A percentile compares a stretch with the other conserved stretches of the same genome.
phyloP scores from a whole-genome alignment of 2,888 invertebrate species.

The Tinea trinotella region DNA sequence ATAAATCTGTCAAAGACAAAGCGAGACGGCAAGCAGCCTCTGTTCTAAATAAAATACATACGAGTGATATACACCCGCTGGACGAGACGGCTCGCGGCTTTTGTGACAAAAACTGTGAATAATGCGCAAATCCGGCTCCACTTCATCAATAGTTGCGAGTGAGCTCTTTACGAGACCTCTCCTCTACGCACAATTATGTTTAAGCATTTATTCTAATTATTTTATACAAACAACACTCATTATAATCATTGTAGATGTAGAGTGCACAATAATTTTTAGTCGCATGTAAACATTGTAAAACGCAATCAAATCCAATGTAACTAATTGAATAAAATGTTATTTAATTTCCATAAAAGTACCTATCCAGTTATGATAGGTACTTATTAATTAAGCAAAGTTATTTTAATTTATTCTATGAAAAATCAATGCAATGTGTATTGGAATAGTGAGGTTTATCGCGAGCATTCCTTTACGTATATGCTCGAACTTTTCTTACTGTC shows the following conservation, averaged over 20 bases:
- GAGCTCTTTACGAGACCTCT: slow-evolving; percentile 19
- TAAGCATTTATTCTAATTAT: background rate
- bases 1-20: slow-evolving; percentile 18
- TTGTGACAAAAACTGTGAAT: slow-evolving; percentile 21
- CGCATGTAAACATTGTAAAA: no score
- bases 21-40: slow-evolving; percentile 2
- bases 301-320: no score
- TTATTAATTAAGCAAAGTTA: no score
- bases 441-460: no score
- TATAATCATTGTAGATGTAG: background rate
- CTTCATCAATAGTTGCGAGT: slow-evolving; percentile 18
- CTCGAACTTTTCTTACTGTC: no score
- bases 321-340: background rate
- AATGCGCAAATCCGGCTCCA: slow-evolving; percentile 20
- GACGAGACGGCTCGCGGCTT: slow-evolving; percentile 10
- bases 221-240: background rate
- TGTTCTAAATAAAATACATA: slow-evolving; percentile 17
- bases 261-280: background rate
- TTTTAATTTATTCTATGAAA: no score
- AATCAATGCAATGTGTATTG: no score
- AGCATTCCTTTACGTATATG: no score
- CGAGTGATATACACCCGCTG: slow-evolving; percentile 18
- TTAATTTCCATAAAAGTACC: background rate
- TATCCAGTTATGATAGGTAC: background rate
- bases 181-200: background rate